A percentile compares a stretch with the other conserved stretches of the same genome.
Evolutionary conservation across 2,888 invertebrate genomes (phyloP).

Genomic region (Ryuthela nishihirai): DNA sequence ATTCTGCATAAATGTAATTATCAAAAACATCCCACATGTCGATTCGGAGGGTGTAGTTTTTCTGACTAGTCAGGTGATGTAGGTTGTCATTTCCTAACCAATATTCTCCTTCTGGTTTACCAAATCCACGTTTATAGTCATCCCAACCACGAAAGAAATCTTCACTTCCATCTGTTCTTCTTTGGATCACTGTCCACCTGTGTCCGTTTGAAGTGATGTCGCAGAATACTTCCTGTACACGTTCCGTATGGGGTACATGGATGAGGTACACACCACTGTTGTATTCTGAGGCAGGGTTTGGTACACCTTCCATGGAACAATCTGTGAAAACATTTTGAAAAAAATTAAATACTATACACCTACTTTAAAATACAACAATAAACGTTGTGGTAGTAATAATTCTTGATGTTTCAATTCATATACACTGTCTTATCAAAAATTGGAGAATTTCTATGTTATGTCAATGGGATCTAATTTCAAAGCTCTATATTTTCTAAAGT

Average conservation of each 20-base stretch:
- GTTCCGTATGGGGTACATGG: constrained; percentile 1
- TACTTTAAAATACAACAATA: too few relatives aligned
- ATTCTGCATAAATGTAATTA: constrained; percentile 66
- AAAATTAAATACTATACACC: too few relatives aligned
- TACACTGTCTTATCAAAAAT: too few relatives aligned
- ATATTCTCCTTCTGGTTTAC: constrained; percentile 64
- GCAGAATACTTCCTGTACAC: constrained; percentile 22
- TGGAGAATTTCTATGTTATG: too few relatives aligned
- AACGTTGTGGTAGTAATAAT: too few relatives aligned
- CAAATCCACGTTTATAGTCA: constrained; percentile 67
- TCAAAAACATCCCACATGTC: constrained; percentile 84
- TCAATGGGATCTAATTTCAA: too few relatives aligned
- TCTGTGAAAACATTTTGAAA: constrained; percentile 25
- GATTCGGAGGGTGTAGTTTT: constrained; percentile 73
- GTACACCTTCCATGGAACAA: constrained; percentile 9
- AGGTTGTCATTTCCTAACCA: constrained; percentile 79
- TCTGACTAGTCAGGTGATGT: constrained; percentile 65
- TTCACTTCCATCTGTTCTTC: constrained; percentile 19
- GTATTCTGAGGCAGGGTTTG: background rate
- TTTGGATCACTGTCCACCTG: constrained; percentile 25
- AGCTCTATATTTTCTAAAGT: too few relatives aligned
- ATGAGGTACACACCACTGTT: constrained; percentile 24
- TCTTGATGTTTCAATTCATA: too few relatives aligned
- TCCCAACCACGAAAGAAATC: constrained; percentile 62
- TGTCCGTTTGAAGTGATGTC: constrained; percentile 4